These are phyloP conservation scores for Sinocyclocheilus rhinocerous DNA, from an alignment of 2,113 vertebrate species.

Conservation along the genomic window DNA sequence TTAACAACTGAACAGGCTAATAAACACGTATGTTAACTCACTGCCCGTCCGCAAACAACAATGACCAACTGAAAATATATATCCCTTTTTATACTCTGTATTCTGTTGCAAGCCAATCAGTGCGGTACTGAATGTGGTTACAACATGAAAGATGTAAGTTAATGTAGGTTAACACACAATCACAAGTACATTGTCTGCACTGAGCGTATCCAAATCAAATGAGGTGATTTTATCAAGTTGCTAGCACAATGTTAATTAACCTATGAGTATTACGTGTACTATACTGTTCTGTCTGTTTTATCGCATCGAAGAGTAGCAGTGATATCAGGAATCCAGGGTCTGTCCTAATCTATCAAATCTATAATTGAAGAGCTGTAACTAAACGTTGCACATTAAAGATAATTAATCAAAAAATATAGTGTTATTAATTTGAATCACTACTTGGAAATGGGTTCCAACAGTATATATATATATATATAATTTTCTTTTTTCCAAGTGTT, in stretches of 20 bases:
- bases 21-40: neutral
- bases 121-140: neutral
- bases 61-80: neutral
- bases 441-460: neutral
- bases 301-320: conserved; percentile 1
- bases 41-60: neutral
- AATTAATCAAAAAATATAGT: neutral
- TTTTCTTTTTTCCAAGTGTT: neutral
- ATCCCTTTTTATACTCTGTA: neutral
- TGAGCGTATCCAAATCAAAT: conserved; percentile 28
- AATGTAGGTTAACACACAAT: conserved; percentile 13
- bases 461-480: neutral
- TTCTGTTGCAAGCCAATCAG: neutral
- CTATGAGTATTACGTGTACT: neutral
- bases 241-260: conserved; percentile 35
- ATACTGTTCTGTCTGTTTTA: conserved; percentile 34
- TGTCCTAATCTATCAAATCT: conserved; percentile 19
- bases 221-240: conserved; percentile 25
- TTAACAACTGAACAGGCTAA: conserved; percentile 4
- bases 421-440: conserved; percentile 6
- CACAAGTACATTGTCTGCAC: conserved; percentile 8
- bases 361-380: conserved; percentile 31
- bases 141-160: conserved; percentile 12
- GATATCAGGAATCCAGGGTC: conserved; percentile 32
- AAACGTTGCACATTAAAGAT: conserved; percentile 9